Evolutionary conservation across 2,888 invertebrate genomes (phyloP).

Genomic region (Tortricodes alternella): DNA sequence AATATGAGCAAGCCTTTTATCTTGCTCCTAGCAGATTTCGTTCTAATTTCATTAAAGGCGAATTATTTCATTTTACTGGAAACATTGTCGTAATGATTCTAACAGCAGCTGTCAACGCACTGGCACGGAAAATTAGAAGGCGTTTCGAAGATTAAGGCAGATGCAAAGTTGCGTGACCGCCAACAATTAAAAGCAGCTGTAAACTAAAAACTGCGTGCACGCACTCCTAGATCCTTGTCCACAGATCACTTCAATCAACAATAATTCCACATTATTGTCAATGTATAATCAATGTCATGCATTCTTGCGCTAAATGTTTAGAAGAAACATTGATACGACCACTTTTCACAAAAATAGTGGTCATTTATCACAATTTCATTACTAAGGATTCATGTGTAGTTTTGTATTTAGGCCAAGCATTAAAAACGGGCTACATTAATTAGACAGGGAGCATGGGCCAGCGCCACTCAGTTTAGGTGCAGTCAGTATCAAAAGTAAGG

Average conservation of each 20-base stretch:
- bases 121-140: constrained; percentile 30
- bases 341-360: too few relatives aligned
- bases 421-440: too few relatives aligned
- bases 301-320: too few relatives aligned
- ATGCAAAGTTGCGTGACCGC: constrained; percentile 29
- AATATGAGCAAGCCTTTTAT: constrained; percentile 1
- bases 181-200: constrained; percentile 30
- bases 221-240: constrained; percentile 14
- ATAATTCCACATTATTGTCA: constrained; percentile 19
- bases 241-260: constrained; percentile 17
- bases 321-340: too few relatives aligned
- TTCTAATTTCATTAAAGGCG: neutral
- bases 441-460: too few relatives aligned
- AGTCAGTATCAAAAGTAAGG: too few relatives aligned
- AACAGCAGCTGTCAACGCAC: constrained; percentile 23
- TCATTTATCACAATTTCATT: too few relatives aligned
- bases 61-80: neutral
- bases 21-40: neutral
- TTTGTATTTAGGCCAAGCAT: too few relatives aligned
- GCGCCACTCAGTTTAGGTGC: too few relatives aligned
- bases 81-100: constrained; percentile 10
- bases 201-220: constrained; percentile 25
- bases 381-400: too few relatives aligned
- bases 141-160: constrained; percentile 28
- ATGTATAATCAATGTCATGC: constrained; percentile 6